phyloP scores from a whole-genome alignment of 1,140 invertebrate species.

The Neodiprion virginianus region DNA sequence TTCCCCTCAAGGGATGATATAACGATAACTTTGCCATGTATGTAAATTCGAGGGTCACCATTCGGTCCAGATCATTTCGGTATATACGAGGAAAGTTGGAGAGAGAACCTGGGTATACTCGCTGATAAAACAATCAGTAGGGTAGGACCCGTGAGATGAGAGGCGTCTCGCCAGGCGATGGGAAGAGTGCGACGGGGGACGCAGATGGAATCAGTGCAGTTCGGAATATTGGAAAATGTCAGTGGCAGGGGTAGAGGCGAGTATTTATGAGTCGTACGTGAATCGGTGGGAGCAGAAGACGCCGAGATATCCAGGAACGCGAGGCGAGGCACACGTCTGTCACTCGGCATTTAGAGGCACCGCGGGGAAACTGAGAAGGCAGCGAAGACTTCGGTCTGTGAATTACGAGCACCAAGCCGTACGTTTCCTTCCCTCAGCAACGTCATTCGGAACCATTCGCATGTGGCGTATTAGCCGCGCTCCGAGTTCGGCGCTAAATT shows the following conservation, averaged over 20 bases:
- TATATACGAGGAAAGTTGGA: not conserved
- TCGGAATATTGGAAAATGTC: conserved; percentile 59
- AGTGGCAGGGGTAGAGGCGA: conserved; percentile 39
- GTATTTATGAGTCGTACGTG: conserved; percentile 56
- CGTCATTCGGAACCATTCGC: not conserved
- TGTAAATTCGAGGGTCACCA: too few relatives aligned
- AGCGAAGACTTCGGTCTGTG: conserved; percentile 1
- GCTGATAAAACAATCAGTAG: not conserved
- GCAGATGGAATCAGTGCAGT: conserved; percentile 59
- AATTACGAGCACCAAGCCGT: not conserved
- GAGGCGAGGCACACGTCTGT: not conserved
- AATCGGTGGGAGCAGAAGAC: not conserved
- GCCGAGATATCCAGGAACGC: not conserved
- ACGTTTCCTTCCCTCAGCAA: not conserved
- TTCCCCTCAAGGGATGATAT: too few relatives aligned
- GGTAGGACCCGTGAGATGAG: not conserved
- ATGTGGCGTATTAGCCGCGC: not conserved
- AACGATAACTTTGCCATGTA: too few relatives aligned
- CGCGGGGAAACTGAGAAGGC: not conserved
- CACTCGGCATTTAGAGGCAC: conserved; percentile 1
- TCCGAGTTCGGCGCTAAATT: not conserved
- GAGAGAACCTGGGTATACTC: not conserved
- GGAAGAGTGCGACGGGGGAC: conserved; percentile 13
- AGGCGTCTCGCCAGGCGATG: not conserved
- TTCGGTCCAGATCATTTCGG: too few relatives aligned